Base-by-base conservation (phyloP, 2,113 vertebrate species). In the Gavia stellata region DNA sequence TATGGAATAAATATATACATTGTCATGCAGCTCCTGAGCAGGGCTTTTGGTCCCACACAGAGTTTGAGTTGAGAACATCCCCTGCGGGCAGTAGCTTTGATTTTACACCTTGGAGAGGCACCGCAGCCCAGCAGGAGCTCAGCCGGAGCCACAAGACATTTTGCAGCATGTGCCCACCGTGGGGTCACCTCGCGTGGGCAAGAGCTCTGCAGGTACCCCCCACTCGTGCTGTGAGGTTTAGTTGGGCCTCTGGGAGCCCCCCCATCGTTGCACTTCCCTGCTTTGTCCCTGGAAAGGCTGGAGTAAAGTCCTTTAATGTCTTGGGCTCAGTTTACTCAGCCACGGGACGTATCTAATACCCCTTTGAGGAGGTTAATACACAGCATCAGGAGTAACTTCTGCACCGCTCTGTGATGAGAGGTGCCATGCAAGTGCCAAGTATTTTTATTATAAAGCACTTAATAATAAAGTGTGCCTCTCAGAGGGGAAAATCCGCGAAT, bases 181-280 rank as follows among this genome's bases (percentile, higher is more conserved):
- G 20, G 16, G 29, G n/a, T 5, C 12, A 36, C 18, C 21, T 34
- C 1, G 0, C 0, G 1, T 6, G 1, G 11, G 17, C 2, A 2
- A 28, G 23, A 36, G n/a, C 19, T 50, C 50, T 91, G 53, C 59
- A 44, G 28, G 49, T 13, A 3, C 40, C 50, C 33, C 34, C 55
- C 0, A 3, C 26, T 40, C 14, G 17, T 38, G n/a, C 55, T 1
- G 0, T 44, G 62, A 20, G 77, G 29, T 83, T 70, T 53, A 13
- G 50, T 7, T 34, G 33, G 34, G 49, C 14, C 10, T 14, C 49
- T 49, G 16, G 25, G 38, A 75, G 18, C 26, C 19, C 11, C 14
- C 16, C 8, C 44, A 7, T 9, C 38, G 4, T 2, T 2, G 5
- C 19, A 7, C 12, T 42, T 45, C 59, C 36, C 45, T 10, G 20